phyloP scores from a whole-genome alignment of 1,140 invertebrate species.

The Ostrea denselamellosa region DNA sequence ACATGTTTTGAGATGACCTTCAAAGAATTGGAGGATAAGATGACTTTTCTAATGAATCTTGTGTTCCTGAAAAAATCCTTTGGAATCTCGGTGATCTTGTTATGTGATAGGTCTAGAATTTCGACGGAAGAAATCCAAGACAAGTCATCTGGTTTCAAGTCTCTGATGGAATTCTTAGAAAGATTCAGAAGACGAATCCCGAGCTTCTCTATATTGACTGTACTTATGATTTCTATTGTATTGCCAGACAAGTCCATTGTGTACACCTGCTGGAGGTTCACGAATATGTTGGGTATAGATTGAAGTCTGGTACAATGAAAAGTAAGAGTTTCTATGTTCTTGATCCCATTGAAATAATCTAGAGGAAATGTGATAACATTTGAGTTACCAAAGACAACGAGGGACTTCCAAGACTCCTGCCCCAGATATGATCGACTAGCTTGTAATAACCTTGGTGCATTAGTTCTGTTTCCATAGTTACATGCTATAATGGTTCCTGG shows the following conservation, averaged over 20 bases:
- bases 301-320: not conserved
- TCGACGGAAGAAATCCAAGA: conserved; percentile 27
- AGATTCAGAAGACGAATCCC: conserved; percentile 33
- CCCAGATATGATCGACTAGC: not conserved
- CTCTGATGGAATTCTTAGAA: conserved; percentile 42
- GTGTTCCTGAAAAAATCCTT: conserved; percentile 26
- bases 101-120: conserved; percentile 52
- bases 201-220: not conserved
- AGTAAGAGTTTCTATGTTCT: not conserved
- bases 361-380: not conserved
- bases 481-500: not conserved
- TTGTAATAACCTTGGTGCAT: not conserved
- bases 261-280: not conserved
- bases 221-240: not conserved
- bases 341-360: not conserved
- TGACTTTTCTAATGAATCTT: conserved; percentile 30
- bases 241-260: conserved; percentile 2
- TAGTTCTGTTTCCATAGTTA: not conserved
- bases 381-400: not conserved
- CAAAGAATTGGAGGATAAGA: conserved; percentile 47
- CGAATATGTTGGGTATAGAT: not conserved
- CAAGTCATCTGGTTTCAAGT: conserved; percentile 18
- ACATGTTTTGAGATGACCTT: not conserved
- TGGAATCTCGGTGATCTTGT: conserved; percentile 43
- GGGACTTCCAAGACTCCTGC: not conserved